Conservation (phyloP, 2,888 invertebrate species). For the Monopis laevigella region DNA sequence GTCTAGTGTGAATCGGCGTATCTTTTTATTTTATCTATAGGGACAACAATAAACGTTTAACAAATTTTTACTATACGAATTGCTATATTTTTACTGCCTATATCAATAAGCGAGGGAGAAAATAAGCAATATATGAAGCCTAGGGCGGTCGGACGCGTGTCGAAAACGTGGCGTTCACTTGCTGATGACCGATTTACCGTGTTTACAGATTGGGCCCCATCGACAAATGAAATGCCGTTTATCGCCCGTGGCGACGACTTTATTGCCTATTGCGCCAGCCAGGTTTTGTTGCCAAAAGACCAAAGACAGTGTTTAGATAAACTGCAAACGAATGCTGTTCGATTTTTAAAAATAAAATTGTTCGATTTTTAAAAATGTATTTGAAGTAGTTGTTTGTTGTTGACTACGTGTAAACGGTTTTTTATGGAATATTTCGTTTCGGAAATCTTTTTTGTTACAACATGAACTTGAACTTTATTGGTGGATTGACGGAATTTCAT, state of each 20-base stretch:
- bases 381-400: too few relatives aligned
- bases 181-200: slow-evolving; percentile 12
- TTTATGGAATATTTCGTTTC: too few relatives aligned
- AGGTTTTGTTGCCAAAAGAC: background rate
- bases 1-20: too few relatives aligned
- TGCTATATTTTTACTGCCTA: background rate
- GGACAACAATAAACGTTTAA: background rate
- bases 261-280: slow-evolving; percentile 28
- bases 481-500: too few relatives aligned
- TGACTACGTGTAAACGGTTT: too few relatives aligned
- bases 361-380: too few relatives aligned
- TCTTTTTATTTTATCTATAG: too few relatives aligned
- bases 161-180: slow-evolving; percentile 12
- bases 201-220: slow-evolving; percentile 11
- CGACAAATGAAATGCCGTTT: slow-evolving; percentile 23
- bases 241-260: slow-evolving; percentile 30
- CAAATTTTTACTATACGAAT: too few relatives aligned
- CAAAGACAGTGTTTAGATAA: background rate
- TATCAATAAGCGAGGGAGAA: background rate
- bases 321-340: too few relatives aligned
- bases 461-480: too few relatives aligned
- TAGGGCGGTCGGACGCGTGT: slow-evolving; percentile 1
- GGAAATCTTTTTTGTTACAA: too few relatives aligned
- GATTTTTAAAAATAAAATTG: too few relatives aligned
- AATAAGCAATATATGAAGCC: slow-evolving; percentile 7